Evolutionary conservation across 2,113 vertebrate species (phyloP), one percentile per base, ranked within the genome.

Genomic region (Cheilinus undulatus): DNA sequence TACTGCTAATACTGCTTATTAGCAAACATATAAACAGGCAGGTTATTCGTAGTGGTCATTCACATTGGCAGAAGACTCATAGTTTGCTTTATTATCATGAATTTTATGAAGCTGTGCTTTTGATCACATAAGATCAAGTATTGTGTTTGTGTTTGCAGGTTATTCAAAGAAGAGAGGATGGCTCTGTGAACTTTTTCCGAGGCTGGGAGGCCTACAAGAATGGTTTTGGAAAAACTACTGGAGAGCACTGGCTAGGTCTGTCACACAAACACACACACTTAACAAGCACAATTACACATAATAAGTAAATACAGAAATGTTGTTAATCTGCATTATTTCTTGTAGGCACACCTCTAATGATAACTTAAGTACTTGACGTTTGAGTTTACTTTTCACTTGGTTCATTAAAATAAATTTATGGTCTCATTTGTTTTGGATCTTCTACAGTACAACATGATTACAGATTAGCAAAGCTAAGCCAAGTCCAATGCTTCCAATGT

Each of bases 141-240:
- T 42, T 65, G 49, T 34, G 23, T 45, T 14, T 42, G 17, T 54
- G 40, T 38, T 3, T 50, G 13, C 79, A 98, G 96, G 96, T 97
- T 43, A 94, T 98, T 2, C 96, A 97, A 91, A 92, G 96, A 53
- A 88, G 96, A 8, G 94, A 95, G 63, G 96, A 96, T 0, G 96
- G 96, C 46, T 96, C 95, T 0, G 94, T 96, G 36, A 96, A 96
- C 72, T 97, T 97, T 22, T 97, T 96, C 90, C 87, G 95, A 0
- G 96, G 95, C 27, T 98, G 96, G 96, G 94, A 93, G 17, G 94
- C 96, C 0, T 97, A 98, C 79, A 83, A 94, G 46, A 94, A 97
- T 0, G 96, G 96, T 62, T 97, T 97, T 0, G 96, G 96, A 22
- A 83, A 40, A 2, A 87, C 76, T 0, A 88, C 83, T 0, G 87